A percentile compares a stretch with the other conserved stretches of the same genome.
Conservation (phyloP, 2,888 invertebrate genomes). For the Vanessa cardui region DNA sequence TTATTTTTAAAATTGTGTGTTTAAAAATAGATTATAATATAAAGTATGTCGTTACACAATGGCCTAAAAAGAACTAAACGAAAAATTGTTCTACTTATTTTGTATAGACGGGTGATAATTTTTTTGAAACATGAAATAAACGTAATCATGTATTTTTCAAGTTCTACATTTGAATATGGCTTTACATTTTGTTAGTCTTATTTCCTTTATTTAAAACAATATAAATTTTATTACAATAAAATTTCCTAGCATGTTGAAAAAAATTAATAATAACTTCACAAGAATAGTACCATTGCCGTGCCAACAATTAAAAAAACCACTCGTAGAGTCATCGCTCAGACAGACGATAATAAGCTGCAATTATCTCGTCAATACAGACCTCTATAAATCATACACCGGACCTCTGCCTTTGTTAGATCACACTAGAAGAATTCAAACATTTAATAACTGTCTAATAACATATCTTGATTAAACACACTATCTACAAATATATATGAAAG, state of each 20-base stretch:
- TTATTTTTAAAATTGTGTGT: background rate
- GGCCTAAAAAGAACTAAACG: too few relatives aligned
- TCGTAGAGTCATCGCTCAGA: constrained; percentile 3
- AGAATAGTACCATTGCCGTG: constrained; percentile 3
- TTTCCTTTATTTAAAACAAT: too few relatives aligned
- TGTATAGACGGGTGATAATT: too few relatives aligned
- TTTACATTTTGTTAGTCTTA: too few relatives aligned
- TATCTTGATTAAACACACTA: constrained; percentile 1
- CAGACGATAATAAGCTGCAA: constrained; percentile 53
- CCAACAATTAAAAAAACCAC: constrained; percentile 22
- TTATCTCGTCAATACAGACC: constrained; percentile 55
- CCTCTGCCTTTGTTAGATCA: constrained; percentile 30
- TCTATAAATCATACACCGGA: constrained; percentile 57
- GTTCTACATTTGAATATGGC: too few relatives aligned
- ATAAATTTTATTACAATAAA: background rate
- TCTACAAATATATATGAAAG: background rate
- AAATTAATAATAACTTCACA: constrained; percentile 4
- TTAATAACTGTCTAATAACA: constrained; percentile 9
- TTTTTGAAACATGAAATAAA: too few relatives aligned
- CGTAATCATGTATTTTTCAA: too few relatives aligned
- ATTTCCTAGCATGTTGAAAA: background rate
- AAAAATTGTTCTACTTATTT: too few relatives aligned
- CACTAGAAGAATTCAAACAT: constrained; percentile 30
- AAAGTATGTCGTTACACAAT: too few relatives aligned
- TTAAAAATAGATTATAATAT: background rate